Conservation (phyloP, 2,113 vertebrate genomes). For the Gyps fulvus region DNA sequence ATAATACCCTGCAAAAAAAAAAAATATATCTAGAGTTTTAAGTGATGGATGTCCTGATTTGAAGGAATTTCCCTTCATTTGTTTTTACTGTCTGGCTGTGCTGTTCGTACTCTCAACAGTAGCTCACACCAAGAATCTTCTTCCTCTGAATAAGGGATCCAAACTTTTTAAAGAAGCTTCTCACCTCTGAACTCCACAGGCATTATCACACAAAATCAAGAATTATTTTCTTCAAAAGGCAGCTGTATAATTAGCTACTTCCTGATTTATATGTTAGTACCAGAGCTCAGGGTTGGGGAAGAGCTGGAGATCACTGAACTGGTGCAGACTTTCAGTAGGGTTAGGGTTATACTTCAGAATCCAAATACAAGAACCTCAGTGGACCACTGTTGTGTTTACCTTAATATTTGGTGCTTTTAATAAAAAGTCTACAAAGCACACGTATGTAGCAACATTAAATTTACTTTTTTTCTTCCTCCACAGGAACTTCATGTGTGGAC, state of each 20-base stretch:
- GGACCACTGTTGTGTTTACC: neutral
- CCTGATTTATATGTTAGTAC: neutral
- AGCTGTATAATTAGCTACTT: neutral
- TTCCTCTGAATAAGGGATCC: neutral
- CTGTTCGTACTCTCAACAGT: neutral
- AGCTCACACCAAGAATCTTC: neutral
- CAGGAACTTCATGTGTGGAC: conserved; percentile 57
- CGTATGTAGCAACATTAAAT: neutral
- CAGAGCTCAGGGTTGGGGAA: neutral
- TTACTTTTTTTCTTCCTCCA: neutral
- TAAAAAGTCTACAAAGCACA: neutral
- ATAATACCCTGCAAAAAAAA: neutral
- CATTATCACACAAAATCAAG: neutral
- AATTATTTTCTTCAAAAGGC: neutral
- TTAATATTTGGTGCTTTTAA: neutral
- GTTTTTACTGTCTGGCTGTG: neutral
- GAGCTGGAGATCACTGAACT: neutral
- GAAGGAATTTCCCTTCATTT: neutral
- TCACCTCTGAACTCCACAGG: neutral
- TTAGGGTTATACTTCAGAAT: neutral
- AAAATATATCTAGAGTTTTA: neutral
- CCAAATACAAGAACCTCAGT: neutral
- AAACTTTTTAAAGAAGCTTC: neutral
- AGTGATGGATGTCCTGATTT: neutral
- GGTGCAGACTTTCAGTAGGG: neutral